Conservation (phyloP, 1,140 invertebrate genomes). For the Aphaenogaster ashmeadi region DNA sequence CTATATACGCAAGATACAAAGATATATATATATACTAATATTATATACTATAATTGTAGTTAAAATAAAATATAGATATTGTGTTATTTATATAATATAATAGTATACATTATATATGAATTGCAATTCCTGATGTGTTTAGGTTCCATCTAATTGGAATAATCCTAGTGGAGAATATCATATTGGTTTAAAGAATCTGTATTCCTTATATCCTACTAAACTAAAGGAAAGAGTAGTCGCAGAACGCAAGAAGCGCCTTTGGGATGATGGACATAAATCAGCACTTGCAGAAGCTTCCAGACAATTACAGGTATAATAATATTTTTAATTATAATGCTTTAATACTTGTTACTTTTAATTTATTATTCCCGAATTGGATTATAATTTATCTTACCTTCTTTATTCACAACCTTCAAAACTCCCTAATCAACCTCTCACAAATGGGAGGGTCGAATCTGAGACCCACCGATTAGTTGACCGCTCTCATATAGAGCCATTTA, state of each 20-base stretch:
- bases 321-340: conserved; percentile 18
- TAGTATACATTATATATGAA: neutral
- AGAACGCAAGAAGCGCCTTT: conserved; percentile 94
- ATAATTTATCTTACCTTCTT: neutral
- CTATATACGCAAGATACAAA: neutral
- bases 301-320: conserved; percentile 88
- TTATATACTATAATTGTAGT: neutral
- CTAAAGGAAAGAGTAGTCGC: conserved; percentile 94
- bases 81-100: conserved; percentile 1
- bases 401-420: neutral
- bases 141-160: conserved; percentile 95
- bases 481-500: too few species aligned
- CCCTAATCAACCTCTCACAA: neutral
- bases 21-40: neutral
- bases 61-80: neutral
- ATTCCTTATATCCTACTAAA: conserved; percentile 94
- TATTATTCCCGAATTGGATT: neutral
- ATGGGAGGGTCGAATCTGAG: too few species aligned
- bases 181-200: conserved; percentile 95
- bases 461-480: too few species aligned
- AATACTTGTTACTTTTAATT: neutral
- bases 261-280: conserved; percentile 94
- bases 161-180: conserved; percentile 95
- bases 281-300: conserved; percentile 92
- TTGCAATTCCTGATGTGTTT: conserved; percentile 30